Base-by-base conservation (phyloP, 2,888 invertebrate species). In the Polia nebulosa region DNA sequence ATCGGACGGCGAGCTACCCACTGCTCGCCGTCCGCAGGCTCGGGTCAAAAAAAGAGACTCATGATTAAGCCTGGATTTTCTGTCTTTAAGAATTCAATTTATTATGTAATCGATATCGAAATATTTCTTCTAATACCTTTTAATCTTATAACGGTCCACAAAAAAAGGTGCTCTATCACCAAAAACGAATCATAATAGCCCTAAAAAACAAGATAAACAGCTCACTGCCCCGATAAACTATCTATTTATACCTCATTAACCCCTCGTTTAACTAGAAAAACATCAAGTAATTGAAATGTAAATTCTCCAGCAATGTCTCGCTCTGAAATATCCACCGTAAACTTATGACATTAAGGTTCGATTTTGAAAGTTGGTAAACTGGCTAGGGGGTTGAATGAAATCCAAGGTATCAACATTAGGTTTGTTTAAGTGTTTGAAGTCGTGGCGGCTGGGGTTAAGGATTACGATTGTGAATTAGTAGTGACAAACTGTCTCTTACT, bases 231-330 rank as follows among this genome's bases (percentile, higher is more conserved):
- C 27, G 32, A 56, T 47, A 52, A 76, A 59, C 45, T 70, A 75
- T 63, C 44, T 15, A 36, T 76, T 71, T 41, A 1, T 47, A 39
- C 41, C 45, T 63, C 47, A 29, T 49, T 45, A 55, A 60, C 27
- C 60, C 34, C 6, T 44, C 44, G 45, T 57, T 75, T 60, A 78
- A 76, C 77, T 73, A 82, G 78, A 82, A 82, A 82, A 78, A 82
- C 81, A 81, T 75, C 61, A 67, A 78, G 67, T 82, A 85, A 84
- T 83, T 85, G 79, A 82, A 83, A 84, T 84, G 83, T 81, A 85
- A 86, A 87, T 82, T 69, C 68, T 39, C 58, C 44, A 64, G 61
- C 32, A 65, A 76, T 72, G 59, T 47, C 62, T 57, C n/a, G 15
- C 29, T 8, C 17, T 15, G n/a, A 11, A 64, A 44, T 57, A 13